Evolutionary conservation across 2,797 vertebrate genomes (phyloP).

Genomic region (Carcharodon carcharias): DNA sequence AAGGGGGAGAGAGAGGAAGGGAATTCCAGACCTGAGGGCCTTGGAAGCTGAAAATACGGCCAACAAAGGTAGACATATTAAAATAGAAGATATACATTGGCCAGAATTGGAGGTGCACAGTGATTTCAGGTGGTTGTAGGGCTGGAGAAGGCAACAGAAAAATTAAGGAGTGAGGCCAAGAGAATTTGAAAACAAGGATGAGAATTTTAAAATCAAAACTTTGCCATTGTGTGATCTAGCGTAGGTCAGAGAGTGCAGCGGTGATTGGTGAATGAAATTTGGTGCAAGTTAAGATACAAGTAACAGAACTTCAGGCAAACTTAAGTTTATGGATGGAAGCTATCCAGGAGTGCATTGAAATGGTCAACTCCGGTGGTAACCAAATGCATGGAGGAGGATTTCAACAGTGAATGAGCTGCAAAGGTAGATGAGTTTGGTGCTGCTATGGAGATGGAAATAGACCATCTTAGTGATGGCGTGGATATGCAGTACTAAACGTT

Average conservation of each 20-base stretch:
- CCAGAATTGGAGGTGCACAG: not conserved
- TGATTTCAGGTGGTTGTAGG: not conserved
- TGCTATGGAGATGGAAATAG: too few species aligned
- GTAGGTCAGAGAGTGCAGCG: not conserved
- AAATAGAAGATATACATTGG: not conserved
- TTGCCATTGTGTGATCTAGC: not conserved
- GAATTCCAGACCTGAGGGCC: not conserved
- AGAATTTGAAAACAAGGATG: not conserved
- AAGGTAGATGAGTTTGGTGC: too few species aligned
- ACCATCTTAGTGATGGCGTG: not conserved
- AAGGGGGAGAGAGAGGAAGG: too few species aligned
- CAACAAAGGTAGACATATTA: not conserved
- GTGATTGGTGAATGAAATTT: not conserved
- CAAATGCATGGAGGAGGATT: not conserved
- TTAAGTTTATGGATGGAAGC: not conserved
- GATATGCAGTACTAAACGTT: not conserved
- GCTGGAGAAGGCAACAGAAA: not conserved
- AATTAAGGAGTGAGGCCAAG: not conserved
- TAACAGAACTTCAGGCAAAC: too few species aligned
- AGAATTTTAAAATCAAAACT: too few species aligned
- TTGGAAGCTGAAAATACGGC: not conserved
- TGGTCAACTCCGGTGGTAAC: not conserved
- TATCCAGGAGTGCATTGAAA: not conserved
- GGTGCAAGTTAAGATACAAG: not conserved
- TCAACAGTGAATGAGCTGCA: not conserved